A percentile compares a stretch with the other conserved stretches of the same genome.
phyloP scores from a whole-genome alignment of 2,797 vertebrate species.

The Crocodylus rhombifer region DNA sequence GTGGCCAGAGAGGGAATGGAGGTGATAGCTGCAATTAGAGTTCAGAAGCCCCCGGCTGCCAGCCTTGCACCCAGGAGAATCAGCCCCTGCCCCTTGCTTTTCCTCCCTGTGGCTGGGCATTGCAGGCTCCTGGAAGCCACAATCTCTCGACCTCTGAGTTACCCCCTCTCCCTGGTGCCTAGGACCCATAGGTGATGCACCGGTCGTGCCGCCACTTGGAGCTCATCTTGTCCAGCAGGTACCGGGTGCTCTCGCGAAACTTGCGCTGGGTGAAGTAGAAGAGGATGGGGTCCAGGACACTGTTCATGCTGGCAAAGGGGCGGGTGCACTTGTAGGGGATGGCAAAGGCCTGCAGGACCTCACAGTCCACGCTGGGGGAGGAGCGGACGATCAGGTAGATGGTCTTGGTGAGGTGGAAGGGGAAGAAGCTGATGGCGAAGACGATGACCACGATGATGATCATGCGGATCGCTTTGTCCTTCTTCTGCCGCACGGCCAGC shows the following conservation, averaged over 20 bases:
- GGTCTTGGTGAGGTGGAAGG: constrained; percentile 96
- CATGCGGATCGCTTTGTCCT: constrained; percentile 91
- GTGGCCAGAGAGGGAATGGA: background rate
- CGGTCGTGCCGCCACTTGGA: constrained; percentile 78
- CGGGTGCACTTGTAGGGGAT: constrained; percentile 93
- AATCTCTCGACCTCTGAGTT: rapidly evolving
- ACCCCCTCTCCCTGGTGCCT: background rate
- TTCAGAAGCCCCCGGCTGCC: background rate
- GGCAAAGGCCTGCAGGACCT: constrained; percentile 86
- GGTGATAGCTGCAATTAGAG: background rate
- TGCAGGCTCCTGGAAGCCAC: background rate
- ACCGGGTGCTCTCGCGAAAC: constrained; percentile 86
- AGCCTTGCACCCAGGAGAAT: background rate
- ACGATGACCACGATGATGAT: constrained; percentile 89
- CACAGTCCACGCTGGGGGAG: constrained; percentile 77
- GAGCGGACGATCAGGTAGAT: constrained; percentile 91
- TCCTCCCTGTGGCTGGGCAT: rapidly evolving
- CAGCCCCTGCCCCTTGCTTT: background rate
- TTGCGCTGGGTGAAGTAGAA: constrained; percentile 95
- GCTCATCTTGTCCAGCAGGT: constrained; percentile 85
- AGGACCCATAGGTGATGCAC: constrained; percentile 36
- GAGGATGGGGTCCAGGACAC: constrained; percentile 94
- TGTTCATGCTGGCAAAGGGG: constrained; percentile 97
- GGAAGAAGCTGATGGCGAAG: constrained; percentile 94
- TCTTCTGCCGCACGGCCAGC: constrained; percentile 82